These are phyloP conservation scores for Staurois parvus DNA, from an alignment of 2,797 vertebrate species.

Conservation along the genomic window DNA sequence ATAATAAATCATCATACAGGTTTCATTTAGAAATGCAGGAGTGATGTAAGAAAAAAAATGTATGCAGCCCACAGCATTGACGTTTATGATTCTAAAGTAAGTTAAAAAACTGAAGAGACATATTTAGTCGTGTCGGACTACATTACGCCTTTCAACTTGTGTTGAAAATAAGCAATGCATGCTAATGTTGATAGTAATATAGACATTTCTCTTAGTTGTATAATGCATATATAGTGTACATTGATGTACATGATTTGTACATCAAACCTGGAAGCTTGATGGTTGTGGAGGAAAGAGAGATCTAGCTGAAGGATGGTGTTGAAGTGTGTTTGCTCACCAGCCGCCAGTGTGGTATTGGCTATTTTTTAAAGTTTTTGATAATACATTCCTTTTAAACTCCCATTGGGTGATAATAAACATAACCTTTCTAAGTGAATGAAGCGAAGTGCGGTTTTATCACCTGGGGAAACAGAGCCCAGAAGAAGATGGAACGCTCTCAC, in stretches of 20 bases:
- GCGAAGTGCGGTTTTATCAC: neutral
- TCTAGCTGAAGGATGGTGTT: neutral
- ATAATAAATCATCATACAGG: too few relatives aligned
- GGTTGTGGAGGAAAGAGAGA: neutral
- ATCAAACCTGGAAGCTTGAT: neutral
- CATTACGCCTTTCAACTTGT: too few relatives aligned
- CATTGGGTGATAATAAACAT: conserved; percentile 35
- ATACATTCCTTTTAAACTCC: conserved; percentile 14
- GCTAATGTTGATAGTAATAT: too few relatives aligned
- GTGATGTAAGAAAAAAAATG: too few relatives aligned
- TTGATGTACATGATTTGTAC: neutral
- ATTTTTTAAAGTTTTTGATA: neutral
- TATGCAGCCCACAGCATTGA: too few relatives aligned
- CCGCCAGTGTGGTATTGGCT: neutral
- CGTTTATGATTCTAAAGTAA: too few relatives aligned
- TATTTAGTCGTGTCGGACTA: too few relatives aligned
- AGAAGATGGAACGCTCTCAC: conserved; percentile 31
- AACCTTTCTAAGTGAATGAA: conserved; percentile 18
- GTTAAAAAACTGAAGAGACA: too few relatives aligned
- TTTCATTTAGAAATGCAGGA: too few relatives aligned
- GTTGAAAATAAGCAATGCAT: too few relatives aligned
- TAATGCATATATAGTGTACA: too few relatives aligned
- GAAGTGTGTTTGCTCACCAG: neutral
- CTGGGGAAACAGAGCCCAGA: conserved; percentile 11
- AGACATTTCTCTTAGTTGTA: too few relatives aligned